Evolutionary conservation across 53 echinoderm and acorn worm species (phyloP).

Genomic region (Temnopleurus reevesii): DNA sequence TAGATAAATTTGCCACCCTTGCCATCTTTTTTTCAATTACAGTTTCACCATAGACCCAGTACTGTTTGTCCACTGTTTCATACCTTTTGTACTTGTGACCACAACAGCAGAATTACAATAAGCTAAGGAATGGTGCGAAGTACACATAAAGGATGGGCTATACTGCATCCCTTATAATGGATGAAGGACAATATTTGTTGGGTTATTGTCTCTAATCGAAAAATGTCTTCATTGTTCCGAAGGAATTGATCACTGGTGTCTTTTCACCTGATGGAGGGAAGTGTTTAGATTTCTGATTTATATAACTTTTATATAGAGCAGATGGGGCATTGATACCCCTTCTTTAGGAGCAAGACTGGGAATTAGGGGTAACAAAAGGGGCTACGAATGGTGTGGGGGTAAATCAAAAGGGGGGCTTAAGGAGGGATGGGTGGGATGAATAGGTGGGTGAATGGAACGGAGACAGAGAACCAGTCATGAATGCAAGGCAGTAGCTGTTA

Average conservation of each 20-base stretch:
- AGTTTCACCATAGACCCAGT: not conserved
- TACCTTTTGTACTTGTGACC: not conserved
- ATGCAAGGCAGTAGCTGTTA: not conserved
- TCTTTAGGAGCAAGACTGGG: not conserved
- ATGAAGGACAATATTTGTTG: conserved; percentile 11
- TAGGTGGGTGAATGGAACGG: not conserved
- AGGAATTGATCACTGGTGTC: conserved; percentile 8
- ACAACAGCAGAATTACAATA: not conserved
- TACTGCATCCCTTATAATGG: not conserved
- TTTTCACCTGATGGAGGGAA: not conserved
- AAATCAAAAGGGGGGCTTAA: not conserved
- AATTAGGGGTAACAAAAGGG: not conserved
- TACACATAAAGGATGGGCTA: not conserved
- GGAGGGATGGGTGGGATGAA: conserved; percentile 4
- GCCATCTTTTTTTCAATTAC: not conserved
- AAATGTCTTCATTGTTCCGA: conserved; percentile 41
- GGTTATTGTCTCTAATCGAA: conserved; percentile 24
- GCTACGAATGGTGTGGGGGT: too few species aligned
- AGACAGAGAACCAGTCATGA: not conserved
- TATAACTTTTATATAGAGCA: not conserved
- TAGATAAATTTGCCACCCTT: not conserved
- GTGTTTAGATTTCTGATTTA: conserved; percentile 33
- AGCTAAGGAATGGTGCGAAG: conserved; percentile 22
- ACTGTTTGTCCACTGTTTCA: not conserved
- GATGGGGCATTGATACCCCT: not conserved